phyloP scores from a whole-genome alignment of 2,888 invertebrate genomes.

The Synanthedon andrenaeformis region DNA sequence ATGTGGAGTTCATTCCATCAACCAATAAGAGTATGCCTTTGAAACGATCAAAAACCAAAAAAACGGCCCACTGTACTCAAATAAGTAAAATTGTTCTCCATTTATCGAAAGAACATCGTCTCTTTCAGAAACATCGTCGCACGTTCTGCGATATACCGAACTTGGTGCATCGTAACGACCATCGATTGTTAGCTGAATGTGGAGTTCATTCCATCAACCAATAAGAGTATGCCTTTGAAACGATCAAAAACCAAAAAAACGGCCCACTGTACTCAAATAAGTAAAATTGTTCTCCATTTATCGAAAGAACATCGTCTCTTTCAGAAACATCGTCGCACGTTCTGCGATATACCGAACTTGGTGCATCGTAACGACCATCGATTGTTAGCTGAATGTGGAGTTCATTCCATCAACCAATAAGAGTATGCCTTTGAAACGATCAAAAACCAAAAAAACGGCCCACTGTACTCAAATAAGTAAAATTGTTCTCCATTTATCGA shows the following conservation, averaged over 20 bases:
- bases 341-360: conserved; percentile 39
- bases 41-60: too few species aligned
- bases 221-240: conserved; percentile 19
- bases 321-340: conserved; percentile 46
- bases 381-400: conserved; percentile 27
- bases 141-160: conserved; percentile 38
- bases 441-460: too few species aligned
- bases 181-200: conserved; percentile 24
- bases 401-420: conserved; percentile 23
- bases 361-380: conserved; percentile 15
- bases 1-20: conserved; percentile 32
- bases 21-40: conserved; percentile 22
- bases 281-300: too few species aligned
- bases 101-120: too few species aligned
- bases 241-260: too few species aligned
- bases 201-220: conserved; percentile 25
- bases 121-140: conserved; percentile 44
- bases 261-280: too few species aligned
- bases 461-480: too few species aligned
- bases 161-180: conserved; percentile 19
- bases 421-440: conserved; percentile 17
- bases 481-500: too few species aligned
- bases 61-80: too few species aligned
- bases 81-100: too few species aligned
- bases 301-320: conserved; percentile 2